phyloP scores from a whole-genome alignment of 1,140 invertebrate species.

The Panagrolaimus sp. region DNA sequence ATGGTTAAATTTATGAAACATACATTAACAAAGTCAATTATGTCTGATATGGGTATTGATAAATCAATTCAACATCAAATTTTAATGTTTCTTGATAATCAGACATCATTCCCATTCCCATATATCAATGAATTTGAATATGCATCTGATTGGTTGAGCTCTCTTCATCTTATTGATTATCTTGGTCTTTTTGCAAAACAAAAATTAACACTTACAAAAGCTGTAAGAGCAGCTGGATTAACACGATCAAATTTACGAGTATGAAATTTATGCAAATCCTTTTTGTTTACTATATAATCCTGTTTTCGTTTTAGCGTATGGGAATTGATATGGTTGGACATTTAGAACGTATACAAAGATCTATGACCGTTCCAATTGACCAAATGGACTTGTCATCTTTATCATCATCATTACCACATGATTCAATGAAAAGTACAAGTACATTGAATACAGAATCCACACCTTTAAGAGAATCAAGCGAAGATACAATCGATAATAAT shows the following conservation, averaged over 20 bases:
- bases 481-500: neutral
- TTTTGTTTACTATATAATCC: no score
- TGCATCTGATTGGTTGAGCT: constrained; percentile 73
- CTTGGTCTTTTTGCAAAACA: constrained; percentile 75
- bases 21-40: constrained; percentile 75
- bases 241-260: constrained; percentile 79
- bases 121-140: constrained; percentile 52
- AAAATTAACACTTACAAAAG: constrained; percentile 81
- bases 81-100: constrained; percentile 30
- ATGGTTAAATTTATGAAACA: constrained; percentile 66
- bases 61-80: constrained; percentile 69
- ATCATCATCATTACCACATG: neutral
- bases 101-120: constrained; percentile 17
- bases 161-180: constrained; percentile 67
- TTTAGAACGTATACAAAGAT: constrained; percentile 38
- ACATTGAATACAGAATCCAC: constrained; percentile 14
- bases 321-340: constrained; percentile 66
- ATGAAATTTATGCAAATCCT: constrained; percentile 11
- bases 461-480: neutral
- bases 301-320: constrained; percentile 61
- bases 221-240: constrained; percentile 73
- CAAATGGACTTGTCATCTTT: constrained; percentile 1
- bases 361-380: constrained; percentile 39
- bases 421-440: constrained; percentile 4
- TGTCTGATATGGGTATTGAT: constrained; percentile 76